Evolutionary conservation across 2,888 invertebrate genomes (phyloP).

Genomic region (Limnephilus lunatus): DNA sequence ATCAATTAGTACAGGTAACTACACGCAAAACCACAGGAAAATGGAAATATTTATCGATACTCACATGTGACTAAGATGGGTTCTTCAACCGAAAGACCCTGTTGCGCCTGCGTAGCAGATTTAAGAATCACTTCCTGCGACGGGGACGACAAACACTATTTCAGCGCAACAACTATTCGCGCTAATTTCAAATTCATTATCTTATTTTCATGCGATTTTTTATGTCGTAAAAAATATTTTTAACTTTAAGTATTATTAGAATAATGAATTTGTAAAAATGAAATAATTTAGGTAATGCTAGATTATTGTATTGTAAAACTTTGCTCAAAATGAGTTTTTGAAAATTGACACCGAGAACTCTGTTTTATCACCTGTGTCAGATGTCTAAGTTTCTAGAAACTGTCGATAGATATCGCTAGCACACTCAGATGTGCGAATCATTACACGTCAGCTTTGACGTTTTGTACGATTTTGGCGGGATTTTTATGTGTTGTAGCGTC

Average conservation of each 20-base stretch:
- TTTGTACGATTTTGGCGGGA: constrained; percentile 58
- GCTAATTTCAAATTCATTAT: constrained; percentile 46
- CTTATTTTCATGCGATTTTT: not conserved
- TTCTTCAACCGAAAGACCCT: constrained; percentile 89
- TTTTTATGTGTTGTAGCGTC: constrained; percentile 35
- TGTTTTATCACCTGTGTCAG: constrained; percentile 12
- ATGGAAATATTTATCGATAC: constrained; percentile 82
- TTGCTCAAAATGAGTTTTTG: not conserved
- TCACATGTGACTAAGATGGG: constrained; percentile 95
- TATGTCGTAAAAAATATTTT: not conserved
- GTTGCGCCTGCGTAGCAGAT: constrained; percentile 84
- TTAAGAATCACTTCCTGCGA: constrained; percentile 78
- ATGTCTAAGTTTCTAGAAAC: constrained; percentile 2
- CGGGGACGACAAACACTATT: constrained; percentile 76
- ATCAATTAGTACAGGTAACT: constrained; percentile 73
- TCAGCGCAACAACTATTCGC: constrained; percentile 50
- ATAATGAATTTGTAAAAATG: not conserved
- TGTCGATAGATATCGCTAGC: constrained; percentile 44
- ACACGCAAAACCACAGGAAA: constrained; percentile 75
- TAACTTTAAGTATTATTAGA: not conserved
- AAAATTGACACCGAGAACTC: not conserved
- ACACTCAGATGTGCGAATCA: not conserved
- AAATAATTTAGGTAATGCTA: not conserved
- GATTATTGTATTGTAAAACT: not conserved
- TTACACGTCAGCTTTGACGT: constrained; percentile 62